Evolutionary conservation across 2,888 invertebrate species (phyloP), one percentile per base, ranked within the genome.

Genomic region (Hedya salicella): DNA sequence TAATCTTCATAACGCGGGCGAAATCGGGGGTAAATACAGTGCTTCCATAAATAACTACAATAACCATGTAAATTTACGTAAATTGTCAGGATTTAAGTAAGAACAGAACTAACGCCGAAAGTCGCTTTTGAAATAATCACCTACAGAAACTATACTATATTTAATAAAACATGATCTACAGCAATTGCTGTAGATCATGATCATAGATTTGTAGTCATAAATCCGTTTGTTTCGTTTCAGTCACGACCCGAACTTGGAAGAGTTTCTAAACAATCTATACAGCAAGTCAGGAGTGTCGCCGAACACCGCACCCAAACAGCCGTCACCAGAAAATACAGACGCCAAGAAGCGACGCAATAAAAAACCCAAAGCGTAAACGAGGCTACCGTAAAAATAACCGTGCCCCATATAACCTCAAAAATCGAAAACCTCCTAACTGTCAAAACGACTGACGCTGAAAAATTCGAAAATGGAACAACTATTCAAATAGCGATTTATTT

Each of bases 181-280:
- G n/a, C n/a, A n/a, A n/a, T n/a, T n/a, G n/a, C n/a, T n/a, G n/a
- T n/a, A n/a, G n/a, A n/a, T n/a, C n/a, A n/a, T n/a, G n/a, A n/a
- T n/a, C n/a, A n/a, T n/a, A n/a, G n/a, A n/a, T n/a, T n/a, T n/a
- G n/a, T n/a, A n/a, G n/a, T n/a, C n/a, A n/a, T n/a, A n/a, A n/a
- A n/a, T n/a, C n/a, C n/a, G n/a, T n/a, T n/a, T n/a, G n/a, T 25
- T 53, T 52, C 48, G 17, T 65, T 65, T 19, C 59, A 65, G 95
- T 71, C 94, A 95, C 78, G 96, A 96, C 76, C 94, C 95, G 48
- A 96, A 96, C 82, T 92, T 97, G 71, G 96, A 97, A 82, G 96
- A 96, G 86, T 95, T 97, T 83, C 93, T 97, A 75, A 96, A 96
- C 88, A 96, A 95, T 78, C 88, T 97, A 71, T 96, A 96, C 88